Base-by-base conservation (phyloP, 1,140 invertebrate genomes). In the Ephestia elutella region DNA sequence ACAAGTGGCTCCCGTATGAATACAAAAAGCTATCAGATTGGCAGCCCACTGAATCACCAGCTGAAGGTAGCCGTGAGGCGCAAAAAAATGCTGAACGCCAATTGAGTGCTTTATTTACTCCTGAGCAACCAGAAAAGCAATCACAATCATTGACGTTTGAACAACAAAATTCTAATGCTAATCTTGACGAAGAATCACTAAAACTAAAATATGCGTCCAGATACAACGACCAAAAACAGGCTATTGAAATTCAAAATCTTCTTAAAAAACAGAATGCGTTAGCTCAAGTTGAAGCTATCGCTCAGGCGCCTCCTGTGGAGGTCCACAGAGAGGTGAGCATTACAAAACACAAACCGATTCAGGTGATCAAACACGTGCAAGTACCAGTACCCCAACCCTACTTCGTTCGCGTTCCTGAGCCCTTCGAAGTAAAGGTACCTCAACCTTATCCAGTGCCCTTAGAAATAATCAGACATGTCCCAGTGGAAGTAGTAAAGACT, bases 391-490 rank as follows among this genome's bases (percentile, higher is more conserved):
- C 67, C 17, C 65, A 74, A 15, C 68, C 73, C 15, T 61, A 68
- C 18, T 55, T 71, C 13, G 59, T 74, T 21, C 75, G 69, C 3
- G 55, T 73, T 25, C 69, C 64, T 9, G 55, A 71, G 19, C 70
- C 70, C 1, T 68, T 65, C 25, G 66, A 72, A 63, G 70, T 74
- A 0, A 76, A 75, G 59, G 63, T 73, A 9, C 71, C 73, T 4
- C 67, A 75, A 9, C 68, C 71, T 5, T 73, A 68, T 55, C 59
- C 70, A 18, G 66, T 72, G 13, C 71, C 71, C 13, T 19, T 72
- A 8, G 69, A 78, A 60, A 62, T 72, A 18, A 44, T 70, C 4
- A 78, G 60, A 67, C 71, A 57, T 20, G 54, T 71, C 30, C 61
- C 76, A n/a, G 49, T 68, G 11, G 67, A 69, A 13, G 49, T 67